Conservation (phyloP, 1,140 invertebrate species). For the Orussus abietinus region DNA sequence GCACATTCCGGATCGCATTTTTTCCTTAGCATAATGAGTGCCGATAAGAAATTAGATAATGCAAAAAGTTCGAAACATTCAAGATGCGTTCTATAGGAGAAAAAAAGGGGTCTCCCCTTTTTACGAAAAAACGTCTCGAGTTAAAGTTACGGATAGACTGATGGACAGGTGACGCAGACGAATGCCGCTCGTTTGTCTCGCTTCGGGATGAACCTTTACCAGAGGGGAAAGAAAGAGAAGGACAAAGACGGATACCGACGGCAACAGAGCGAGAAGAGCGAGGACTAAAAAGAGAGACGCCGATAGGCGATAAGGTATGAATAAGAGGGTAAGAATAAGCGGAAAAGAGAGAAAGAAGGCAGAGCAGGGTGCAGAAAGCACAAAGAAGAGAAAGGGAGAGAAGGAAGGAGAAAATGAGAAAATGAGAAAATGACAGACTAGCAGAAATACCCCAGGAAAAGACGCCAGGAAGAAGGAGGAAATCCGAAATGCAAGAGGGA, state of each 20-base stretch:
- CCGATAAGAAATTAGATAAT: too few species aligned
- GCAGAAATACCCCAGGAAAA: too few species aligned
- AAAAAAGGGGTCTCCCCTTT: constrained; percentile 19
- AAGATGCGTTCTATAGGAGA: too few species aligned
- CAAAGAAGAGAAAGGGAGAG: constrained; percentile 17
- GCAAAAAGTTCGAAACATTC: too few species aligned
- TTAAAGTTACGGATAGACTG: constrained; percentile 45
- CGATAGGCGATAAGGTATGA: constrained; percentile 9
- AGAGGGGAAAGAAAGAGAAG: constrained; percentile 15
- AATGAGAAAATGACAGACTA: too few species aligned
- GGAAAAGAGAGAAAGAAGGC: constrained; percentile 14
- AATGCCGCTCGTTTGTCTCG: constrained; percentile 54
- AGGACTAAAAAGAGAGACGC: constrained; percentile 14
- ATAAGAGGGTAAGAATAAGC: constrained; percentile 5
- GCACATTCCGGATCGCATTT: too few species aligned
- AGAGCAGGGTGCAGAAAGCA: constrained; percentile 10
- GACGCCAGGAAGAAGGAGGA: background rate
- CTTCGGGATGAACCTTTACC: constrained; percentile 42
- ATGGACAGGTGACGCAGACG: constrained; percentile 54
- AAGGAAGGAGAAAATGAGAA: constrained; percentile 21
- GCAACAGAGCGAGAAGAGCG: constrained; percentile 12
- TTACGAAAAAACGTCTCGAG: constrained; percentile 25
- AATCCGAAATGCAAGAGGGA: background rate
- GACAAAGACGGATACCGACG: background rate
- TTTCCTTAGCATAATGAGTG: too few species aligned